phyloP scores from a whole-genome alignment of 2,888 invertebrate genomes.

The Chaetoderma sp. region DNA sequence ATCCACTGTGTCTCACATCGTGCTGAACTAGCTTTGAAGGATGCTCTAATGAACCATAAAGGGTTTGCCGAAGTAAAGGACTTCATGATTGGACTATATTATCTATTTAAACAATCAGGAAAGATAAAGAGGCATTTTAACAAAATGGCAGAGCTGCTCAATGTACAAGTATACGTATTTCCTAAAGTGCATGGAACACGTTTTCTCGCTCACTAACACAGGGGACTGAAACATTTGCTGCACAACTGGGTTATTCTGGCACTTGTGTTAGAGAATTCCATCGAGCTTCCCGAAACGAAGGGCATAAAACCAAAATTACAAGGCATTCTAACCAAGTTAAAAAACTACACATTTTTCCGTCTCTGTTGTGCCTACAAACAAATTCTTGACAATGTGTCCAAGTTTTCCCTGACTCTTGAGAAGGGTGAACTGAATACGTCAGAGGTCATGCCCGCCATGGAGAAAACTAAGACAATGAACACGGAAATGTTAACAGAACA shows the following conservation, averaged over 20 bases:
- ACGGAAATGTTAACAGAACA: too few species aligned
- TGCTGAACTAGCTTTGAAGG: conserved; percentile 1
- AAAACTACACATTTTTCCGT: background rate
- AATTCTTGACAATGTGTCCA: background rate
- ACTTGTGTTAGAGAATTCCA: background rate
- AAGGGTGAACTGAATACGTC: background rate
- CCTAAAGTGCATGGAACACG: background rate
- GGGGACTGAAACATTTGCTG: background rate
- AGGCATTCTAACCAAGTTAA: background rate
- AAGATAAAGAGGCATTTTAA: background rate
- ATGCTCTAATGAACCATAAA: background rate
- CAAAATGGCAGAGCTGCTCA: background rate
- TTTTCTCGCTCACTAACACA: background rate
- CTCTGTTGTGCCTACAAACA: background rate
- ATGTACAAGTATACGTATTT: background rate
- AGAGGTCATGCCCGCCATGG: background rate
- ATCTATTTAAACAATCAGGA: background rate
- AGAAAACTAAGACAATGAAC: background rate
- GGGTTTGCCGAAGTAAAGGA: background rate
- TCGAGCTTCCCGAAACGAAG: background rate
- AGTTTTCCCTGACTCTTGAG: background rate
- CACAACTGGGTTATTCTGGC: background rate
- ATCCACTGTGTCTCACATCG: conserved; percentile 1
- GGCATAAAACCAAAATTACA: background rate
- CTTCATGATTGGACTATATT: conserved; percentile 1